phyloP scores from a whole-genome alignment of 2,888 invertebrate genomes.

The Morpho helenor region DNA sequence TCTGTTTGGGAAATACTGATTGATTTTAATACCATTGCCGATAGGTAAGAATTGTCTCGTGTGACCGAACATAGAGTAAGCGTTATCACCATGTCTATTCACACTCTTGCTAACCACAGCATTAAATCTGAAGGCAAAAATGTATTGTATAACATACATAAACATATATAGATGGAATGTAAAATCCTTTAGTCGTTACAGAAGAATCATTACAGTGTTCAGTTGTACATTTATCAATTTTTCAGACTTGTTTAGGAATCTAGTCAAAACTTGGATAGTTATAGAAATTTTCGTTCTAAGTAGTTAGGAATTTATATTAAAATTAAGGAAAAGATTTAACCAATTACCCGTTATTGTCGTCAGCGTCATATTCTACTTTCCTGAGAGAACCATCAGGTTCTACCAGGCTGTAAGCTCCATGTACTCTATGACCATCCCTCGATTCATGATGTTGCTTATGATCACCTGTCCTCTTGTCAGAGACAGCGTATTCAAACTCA shows the following conservation, averaged over 20 bases:
- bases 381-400: slow-evolving; percentile 78
- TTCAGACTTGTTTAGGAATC: no score
- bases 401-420: slow-evolving; percentile 76
- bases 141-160: neutral
- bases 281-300: no score
- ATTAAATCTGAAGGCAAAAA: slow-evolving; percentile 66
- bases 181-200: no score
- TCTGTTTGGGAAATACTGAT: slow-evolving; percentile 60
- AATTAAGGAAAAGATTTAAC: neutral
- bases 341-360: slow-evolving; percentile 75
- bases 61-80: slow-evolving; percentile 55
- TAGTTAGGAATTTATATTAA: no score
- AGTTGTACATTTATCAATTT: no score
- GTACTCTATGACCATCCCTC: slow-evolving; percentile 77
- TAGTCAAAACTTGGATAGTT: no score
- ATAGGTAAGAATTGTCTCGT: slow-evolving; percentile 55
- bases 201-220: no score
- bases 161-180: no score
- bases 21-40: slow-evolving; percentile 58
- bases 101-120: slow-evolving; percentile 75
- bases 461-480: slow-evolving; percentile 78
- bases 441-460: slow-evolving; percentile 76
- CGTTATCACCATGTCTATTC: slow-evolving; percentile 61
- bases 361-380: slow-evolving; percentile 78
- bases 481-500: slow-evolving; percentile 79